phyloP scores from a whole-genome alignment of 2,113 vertebrate species.

The Actenoides lindsayi region DNA sequence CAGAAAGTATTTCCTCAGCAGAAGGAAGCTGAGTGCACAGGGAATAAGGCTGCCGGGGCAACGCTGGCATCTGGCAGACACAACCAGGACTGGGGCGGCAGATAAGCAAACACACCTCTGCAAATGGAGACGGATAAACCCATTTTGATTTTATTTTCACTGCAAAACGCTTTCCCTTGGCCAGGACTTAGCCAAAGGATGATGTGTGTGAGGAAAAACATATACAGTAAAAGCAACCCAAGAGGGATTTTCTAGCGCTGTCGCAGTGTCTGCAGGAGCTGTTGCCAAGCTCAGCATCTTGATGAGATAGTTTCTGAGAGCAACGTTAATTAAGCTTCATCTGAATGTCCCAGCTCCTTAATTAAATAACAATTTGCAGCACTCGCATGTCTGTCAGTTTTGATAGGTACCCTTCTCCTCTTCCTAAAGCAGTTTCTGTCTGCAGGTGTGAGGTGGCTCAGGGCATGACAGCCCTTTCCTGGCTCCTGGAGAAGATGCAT shows the following conservation, averaged over 20 bases:
- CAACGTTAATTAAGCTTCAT: conserved; percentile 46
- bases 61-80: background rate
- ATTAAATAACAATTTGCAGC: conserved; percentile 23
- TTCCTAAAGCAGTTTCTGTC: background rate
- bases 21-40: background rate
- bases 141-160: background rate
- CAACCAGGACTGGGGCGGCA: background rate
- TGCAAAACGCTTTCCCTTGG: background rate
- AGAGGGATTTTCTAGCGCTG: background rate
- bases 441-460: accelerated
- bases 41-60: accelerated
- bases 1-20: background rate
- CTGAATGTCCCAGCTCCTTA: background rate
- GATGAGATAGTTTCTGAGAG: background rate
- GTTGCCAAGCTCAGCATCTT: background rate
- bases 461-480: background rate
- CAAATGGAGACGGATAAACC: background rate
- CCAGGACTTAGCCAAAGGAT: background rate
- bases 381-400: accelerated
- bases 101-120: background rate
- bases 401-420: background rate
- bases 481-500: background rate
- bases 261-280: background rate
- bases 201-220: background rate
- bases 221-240: background rate